These are phyloP conservation scores for Liodrosophila aerea DNA, from an alignment of 2,888 invertebrate species.

Conservation along the genomic window DNA sequence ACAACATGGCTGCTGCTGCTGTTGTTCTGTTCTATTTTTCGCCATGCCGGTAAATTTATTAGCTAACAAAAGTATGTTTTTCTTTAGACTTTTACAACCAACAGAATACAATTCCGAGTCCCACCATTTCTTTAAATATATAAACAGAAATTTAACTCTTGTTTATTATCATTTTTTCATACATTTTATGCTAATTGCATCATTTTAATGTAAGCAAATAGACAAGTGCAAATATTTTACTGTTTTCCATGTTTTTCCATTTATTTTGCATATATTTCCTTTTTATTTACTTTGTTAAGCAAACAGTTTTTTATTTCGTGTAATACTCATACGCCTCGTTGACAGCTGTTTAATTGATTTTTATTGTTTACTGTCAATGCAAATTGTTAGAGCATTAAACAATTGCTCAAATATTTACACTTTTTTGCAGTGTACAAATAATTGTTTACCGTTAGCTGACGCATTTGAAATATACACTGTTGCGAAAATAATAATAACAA, in stretches of 20 bases:
- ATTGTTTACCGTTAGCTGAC: constrained; percentile 10
- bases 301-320: background rate
- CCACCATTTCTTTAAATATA: no score
- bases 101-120: no score
- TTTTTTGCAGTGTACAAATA: constrained; percentile 13
- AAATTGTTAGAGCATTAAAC: constrained; percentile 1
- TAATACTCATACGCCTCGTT: constrained; percentile 1
- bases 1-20: background rate
- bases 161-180: no score
- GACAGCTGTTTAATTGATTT: constrained; percentile 25
- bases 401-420: constrained; percentile 31
- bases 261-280: background rate
- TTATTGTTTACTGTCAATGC: constrained; percentile 9
- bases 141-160: no score
- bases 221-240: no score
- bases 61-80: constrained; percentile 1
- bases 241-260: no score
- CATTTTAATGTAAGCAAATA: no score
- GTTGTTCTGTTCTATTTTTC: background rate
- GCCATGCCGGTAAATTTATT: constrained; percentile 1
- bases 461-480: background rate
- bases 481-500: background rate
- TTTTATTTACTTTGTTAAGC: background rate
- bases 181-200: no score
- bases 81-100: background rate